Evolutionary conservation across 2,888 invertebrate genomes (phyloP), one percentile per base, ranked within the genome.

Genomic region (Epirrhoe tristata): DNA sequence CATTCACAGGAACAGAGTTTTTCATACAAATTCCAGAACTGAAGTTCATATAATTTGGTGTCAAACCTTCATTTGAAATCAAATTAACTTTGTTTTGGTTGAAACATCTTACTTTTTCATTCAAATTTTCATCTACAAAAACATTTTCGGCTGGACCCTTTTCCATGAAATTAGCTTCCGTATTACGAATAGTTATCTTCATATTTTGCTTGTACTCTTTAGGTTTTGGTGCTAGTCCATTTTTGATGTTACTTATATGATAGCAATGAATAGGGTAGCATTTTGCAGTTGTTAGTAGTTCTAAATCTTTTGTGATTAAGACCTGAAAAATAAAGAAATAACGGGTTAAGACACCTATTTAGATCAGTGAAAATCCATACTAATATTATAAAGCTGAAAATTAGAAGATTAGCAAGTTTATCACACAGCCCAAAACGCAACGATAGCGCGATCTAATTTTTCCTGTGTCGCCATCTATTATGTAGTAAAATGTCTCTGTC

Each of bases 251-350:
- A 3, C 80, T 66, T 5, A 77, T 12, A 34, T 62, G 78, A 12
- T 69, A 77, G 24, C 81, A 79, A 0, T 72, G 69, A n/a, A 88
- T 77, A 5, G 77, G 64, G 1, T 78, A 17, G 0, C 55, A 56
- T 10, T 58, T 71, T 0, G 87, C 86, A 57, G 74, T 74, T 0
- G 53, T 34, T n/a, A 62, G 58, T 0, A 87, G 66, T 31, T 74
- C 59, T 6, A 64, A 14, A 12, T 87, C 76, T 39, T 84, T 80
- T 0, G 85, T 77, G 55, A 87, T 67, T 1, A 87, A 55, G 2
- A 83, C 68, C 87, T 88, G 77, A 32, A 78, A 83, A 31, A 32
- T 36, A 55, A 63, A 36, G 1, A 34, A 7, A 31, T 24, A 24
- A n/a, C n/a, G n/a, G n/a, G 4, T 16, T 16, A 31, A 51, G 1